These are phyloP conservation scores for Oryzias dopingdopingensis DNA, from an alignment of 2,797 vertebrate species.

Conservation along the genomic window DNA sequence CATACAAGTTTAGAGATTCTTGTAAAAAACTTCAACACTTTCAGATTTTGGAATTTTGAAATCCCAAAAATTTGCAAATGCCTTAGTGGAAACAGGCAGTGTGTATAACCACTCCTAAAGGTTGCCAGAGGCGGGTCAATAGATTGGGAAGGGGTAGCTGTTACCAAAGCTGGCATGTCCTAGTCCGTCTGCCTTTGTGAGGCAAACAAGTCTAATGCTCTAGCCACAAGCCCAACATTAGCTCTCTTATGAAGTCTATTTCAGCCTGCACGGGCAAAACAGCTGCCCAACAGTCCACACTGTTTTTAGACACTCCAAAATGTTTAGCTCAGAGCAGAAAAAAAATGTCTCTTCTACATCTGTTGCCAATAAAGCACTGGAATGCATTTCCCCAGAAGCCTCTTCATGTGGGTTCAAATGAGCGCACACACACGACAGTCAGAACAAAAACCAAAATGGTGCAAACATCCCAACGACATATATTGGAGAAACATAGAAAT, in stretches of 20 bases:
- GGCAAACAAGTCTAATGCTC: constrained; percentile 52
- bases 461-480: constrained; percentile 21
- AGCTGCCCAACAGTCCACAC: constrained; percentile 70
- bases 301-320: constrained; percentile 74
- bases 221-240: constrained; percentile 65
- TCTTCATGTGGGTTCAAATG: constrained; percentile 57
- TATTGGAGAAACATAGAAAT: constrained; percentile 2
- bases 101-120: background rate
- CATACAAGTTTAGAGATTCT: background rate
- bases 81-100: too few species aligned
- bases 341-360: constrained; percentile 73
- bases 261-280: constrained; percentile 70
- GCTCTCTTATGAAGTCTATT: constrained; percentile 74
- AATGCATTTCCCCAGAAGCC: constrained; percentile 71
- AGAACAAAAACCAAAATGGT: constrained; percentile 21
- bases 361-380: constrained; percentile 80
- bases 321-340: constrained; percentile 51
- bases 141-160: constrained; percentile 59
- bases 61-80: constrained; percentile 5
- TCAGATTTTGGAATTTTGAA: background rate
- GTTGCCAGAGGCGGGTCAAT: background rate
- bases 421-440: constrained; percentile 32
- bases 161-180: constrained; percentile 66
- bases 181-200: constrained; percentile 67
- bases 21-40: background rate